Base-by-base conservation (phyloP, 2,113 vertebrate species). In the Triplophysa siluroides region DNA sequence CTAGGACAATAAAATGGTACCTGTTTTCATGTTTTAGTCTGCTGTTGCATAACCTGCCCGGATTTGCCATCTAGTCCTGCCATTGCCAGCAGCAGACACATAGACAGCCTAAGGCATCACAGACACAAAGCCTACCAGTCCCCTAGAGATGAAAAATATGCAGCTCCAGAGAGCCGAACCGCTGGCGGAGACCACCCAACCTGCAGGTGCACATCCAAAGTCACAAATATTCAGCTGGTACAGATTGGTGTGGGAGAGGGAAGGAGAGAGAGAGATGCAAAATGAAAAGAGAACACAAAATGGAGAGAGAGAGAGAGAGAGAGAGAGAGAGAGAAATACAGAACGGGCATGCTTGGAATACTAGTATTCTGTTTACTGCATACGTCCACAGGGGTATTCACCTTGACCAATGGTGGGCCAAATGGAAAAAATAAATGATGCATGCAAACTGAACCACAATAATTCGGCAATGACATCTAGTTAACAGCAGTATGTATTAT, bases 181-280 rank as follows among this genome's bases (percentile, higher is more conserved):
- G 23, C 70, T 60, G 70, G 41, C 29, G 58, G 50, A 71, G 33
- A 19, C 70, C 70, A 73, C 54, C 50, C 29, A 60, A 38, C 54
- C 54, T n/a, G 54, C 70, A 73, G 70, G 70, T 73, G 70, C 70
- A 73, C 29, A 58, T 23, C 19, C 70, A 54, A 16, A 54, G 6
- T 16, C 16, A 72, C 19, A 58, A 8, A 72, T 13, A 58, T 33
- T 33, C 67, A 33, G 50, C 69, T 38, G 69, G 19, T 33, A 23
- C 14, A 73, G 29, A 73, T 19, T 14, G 54, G n/a, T 60, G 56
- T 24, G 52, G 56, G 12, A 21, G 2, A 14, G 50, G 33, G 2
- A 38, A 4, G 52, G 47, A 52, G 50, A 72, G 0, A 72, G 50
- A 68, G 33, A 43, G 26, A 68, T n/a, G 38, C 38, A 12, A 19